Conservation (phyloP, 2,113 vertebrate genomes). For the Oxygymnocypris stewartii region DNA sequence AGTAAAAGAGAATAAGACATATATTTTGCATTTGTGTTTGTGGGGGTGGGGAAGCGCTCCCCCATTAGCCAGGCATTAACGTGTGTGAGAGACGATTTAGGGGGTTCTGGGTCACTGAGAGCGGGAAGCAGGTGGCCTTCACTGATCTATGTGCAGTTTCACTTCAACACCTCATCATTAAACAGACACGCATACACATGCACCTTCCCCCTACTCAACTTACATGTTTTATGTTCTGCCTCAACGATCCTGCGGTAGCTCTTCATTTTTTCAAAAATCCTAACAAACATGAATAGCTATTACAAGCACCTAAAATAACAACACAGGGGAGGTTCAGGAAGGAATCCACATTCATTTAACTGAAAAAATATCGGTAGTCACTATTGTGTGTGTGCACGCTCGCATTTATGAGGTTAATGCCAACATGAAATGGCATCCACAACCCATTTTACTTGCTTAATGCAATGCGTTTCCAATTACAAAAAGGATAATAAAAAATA, state of each 20-base stretch:
- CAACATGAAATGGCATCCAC: neutral
- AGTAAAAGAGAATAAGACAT: neutral
- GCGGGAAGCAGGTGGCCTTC: slow-evolving; percentile 66
- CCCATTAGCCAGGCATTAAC: slow-evolving; percentile 51
- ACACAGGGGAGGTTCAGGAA: neutral
- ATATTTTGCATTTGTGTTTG: slow-evolving; percentile 16
- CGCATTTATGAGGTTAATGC: neutral
- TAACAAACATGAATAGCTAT: slow-evolving; percentile 35
- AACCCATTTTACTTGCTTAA: neutral
- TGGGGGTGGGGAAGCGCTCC: neutral
- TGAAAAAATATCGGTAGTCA: neutral
- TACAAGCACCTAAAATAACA: slow-evolving; percentile 45
- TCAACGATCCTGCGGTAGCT: neutral
- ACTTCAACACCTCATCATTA: slow-evolving; percentile 71
- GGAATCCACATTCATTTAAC: slow-evolving; percentile 19
- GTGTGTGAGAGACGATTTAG: slow-evolving; percentile 56
- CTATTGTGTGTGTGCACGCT: neutral
- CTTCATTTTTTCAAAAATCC: neutral
- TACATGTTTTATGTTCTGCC: slow-evolving; percentile 14
- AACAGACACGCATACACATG: slow-evolving; percentile 52
- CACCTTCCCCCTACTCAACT: slow-evolving; percentile 40
- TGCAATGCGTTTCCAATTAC: neutral
- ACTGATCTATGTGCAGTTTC: slow-evolving; percentile 66
- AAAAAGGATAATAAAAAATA: neutral
- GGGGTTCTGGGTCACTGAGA: slow-evolving; percentile 64